Percentiles rank a stretch among this genome's conserved stretches.
Conservation (phyloP, 2,888 invertebrate genomes). For the Oligia strigilis region DNA sequence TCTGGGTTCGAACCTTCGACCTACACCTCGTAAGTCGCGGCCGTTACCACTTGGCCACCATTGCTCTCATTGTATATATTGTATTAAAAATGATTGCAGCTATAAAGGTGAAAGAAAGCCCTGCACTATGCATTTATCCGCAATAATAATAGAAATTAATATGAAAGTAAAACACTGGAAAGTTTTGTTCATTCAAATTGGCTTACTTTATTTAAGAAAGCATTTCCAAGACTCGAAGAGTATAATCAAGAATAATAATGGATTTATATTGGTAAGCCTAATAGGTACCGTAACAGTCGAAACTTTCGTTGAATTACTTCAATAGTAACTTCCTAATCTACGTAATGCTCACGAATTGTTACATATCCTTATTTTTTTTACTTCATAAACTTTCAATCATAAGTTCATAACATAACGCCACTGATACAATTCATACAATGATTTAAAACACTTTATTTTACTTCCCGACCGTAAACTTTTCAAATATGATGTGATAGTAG, state of each 20-base stretch:
- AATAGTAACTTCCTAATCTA: background rate
- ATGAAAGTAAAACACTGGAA: slow-evolving; percentile 59
- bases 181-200: slow-evolving; percentile 52
- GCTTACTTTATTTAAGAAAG: slow-evolving; percentile 51
- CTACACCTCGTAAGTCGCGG: too few species aligned
- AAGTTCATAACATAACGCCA: background rate
- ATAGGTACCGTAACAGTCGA: slow-evolving; percentile 6
- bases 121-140: slow-evolving; percentile 40
- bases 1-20: too few species aligned
- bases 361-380: slow-evolving; percentile 4
- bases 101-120: slow-evolving; percentile 29
- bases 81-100: slow-evolving; percentile 4
- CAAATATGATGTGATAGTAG: background rate
- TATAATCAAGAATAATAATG: slow-evolving; percentile 44
- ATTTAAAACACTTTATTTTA: background rate
- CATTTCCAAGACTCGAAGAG: slow-evolving; percentile 28
- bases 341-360: background rate
- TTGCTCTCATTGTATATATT: background rate
- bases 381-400: background rate
- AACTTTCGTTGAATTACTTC: slow-evolving; percentile 26
- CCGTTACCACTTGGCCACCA: too few species aligned
- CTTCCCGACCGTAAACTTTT: background rate
- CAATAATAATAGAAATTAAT: slow-evolving; percentile 51
- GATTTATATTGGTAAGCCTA: slow-evolving; percentile 14
- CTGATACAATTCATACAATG: background rate